Evolutionary conservation across 2,113 vertebrate species (phyloP).

Genomic region (Neodontobutis hainanensis): DNA sequence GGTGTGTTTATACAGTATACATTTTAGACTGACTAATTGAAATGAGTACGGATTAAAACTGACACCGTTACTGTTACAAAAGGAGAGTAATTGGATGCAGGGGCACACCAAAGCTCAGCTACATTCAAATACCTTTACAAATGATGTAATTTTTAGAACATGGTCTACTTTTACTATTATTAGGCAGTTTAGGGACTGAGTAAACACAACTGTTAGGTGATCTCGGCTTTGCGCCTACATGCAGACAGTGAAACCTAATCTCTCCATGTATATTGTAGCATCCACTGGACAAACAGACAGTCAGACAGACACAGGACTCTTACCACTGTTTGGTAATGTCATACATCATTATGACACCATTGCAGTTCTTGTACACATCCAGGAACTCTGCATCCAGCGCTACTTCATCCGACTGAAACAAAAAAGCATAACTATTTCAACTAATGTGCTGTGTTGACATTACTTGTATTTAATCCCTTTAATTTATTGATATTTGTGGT

Average conservation of each 20-base stretch:
- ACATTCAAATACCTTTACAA: not conserved
- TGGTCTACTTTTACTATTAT: not conserved
- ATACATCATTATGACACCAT: conserved; percentile 98
- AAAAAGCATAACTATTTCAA: not conserved
- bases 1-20: not conserved
- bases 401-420: conserved; percentile 88
- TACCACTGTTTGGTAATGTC: conserved; percentile 99
- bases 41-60: not conserved
- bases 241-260: conserved; percentile 44
- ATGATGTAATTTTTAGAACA: not conserved
- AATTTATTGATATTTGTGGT: too few species aligned
- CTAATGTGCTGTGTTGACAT: too few species aligned
- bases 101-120: not conserved
- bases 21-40: not conserved
- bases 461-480: too few species aligned
- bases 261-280: conserved; percentile 54
- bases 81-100: not conserved
- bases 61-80: not conserved
- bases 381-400: conserved; percentile 97
- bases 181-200: conserved; percentile 28
- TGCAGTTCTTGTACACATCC: conserved; percentile 98
- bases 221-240: conserved; percentile 1
- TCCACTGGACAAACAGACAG: conserved; percentile 12
- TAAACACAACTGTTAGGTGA: conserved; percentile 1
- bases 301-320: conserved; percentile 45